phyloP scores from a whole-genome alignment of 1,140 invertebrate genomes.

The Anthonomus grandis region DNA sequence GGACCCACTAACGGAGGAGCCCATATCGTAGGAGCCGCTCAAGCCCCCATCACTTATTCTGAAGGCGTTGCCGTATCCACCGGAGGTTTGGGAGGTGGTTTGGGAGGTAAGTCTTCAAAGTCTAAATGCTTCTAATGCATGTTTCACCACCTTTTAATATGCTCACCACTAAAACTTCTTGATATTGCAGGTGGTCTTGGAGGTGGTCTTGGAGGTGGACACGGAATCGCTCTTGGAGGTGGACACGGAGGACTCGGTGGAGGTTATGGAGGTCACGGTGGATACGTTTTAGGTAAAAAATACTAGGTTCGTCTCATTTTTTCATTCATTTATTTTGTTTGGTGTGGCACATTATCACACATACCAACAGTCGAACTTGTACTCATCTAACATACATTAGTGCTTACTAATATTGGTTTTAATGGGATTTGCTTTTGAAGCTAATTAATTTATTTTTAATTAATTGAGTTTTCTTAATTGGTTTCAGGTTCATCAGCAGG shows the following conservation, averaged over 20 bases:
- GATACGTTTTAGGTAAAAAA: slow-evolving; percentile 25
- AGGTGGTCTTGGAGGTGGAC: slow-evolving; percentile 19
- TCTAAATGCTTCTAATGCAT: slow-evolving; percentile 11
- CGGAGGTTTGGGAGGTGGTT: slow-evolving; percentile 20
- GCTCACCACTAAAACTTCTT: neutral
- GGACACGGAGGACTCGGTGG: slow-evolving; percentile 16
- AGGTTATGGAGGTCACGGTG: slow-evolving; percentile 15
- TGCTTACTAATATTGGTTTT: too few species aligned
- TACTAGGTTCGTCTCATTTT: slow-evolving; percentile 23
- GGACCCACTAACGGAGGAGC: slow-evolving; percentile 29
- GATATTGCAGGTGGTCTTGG: neutral
- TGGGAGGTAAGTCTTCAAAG: slow-evolving; percentile 10
- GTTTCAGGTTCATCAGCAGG: slow-evolving; percentile 20
- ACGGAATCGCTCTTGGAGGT: slow-evolving; percentile 19
- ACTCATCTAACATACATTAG: too few species aligned
- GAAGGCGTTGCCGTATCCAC: slow-evolving; percentile 21
- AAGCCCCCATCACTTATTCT: slow-evolving; percentile 27
- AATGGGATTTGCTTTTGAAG: too few species aligned
- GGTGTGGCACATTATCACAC: too few species aligned
- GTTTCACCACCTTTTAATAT: neutral
- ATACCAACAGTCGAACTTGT: too few species aligned
- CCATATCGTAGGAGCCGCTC: slow-evolving; percentile 25
- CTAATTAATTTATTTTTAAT: too few species aligned
- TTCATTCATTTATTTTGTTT: slow-evolving; percentile 16
- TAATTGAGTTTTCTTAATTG: neutral